phyloP scores from a whole-genome alignment of 2,888 invertebrate species.

The Pyrrhosoma nymphula region DNA sequence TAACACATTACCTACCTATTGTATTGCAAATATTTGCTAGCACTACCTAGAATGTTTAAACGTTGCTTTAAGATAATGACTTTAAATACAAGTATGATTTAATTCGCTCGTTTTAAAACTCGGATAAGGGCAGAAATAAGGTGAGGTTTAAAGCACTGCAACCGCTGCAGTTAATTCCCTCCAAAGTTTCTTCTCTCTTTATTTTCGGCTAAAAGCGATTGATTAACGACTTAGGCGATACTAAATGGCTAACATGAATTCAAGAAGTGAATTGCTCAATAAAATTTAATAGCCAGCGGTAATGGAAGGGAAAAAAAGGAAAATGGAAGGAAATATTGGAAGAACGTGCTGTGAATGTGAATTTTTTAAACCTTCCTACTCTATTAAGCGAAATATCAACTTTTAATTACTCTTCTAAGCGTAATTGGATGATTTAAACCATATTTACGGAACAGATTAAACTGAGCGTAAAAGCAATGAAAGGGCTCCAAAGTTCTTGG shows the following conservation, averaged over 20 bases:
- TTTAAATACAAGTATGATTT: too few relatives aligned
- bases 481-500: too few relatives aligned
- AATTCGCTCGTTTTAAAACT: too few relatives aligned
- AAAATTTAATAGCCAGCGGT: neutral
- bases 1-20: too few relatives aligned
- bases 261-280: neutral
- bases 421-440: neutral
- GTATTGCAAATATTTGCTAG: too few relatives aligned
- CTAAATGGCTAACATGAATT: neutral
- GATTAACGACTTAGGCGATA: neutral
- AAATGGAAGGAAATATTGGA: neutral
- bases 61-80: too few relatives aligned
- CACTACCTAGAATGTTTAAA: too few relatives aligned
- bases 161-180: neutral
- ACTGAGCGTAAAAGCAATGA: too few relatives aligned
- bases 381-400: neutral
- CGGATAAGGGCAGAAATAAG: neutral
- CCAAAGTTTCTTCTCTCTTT: neutral
- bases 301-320: neutral
- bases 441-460: neutral
- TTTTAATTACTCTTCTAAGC: neutral
- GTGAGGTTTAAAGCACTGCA: neutral
- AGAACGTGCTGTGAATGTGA: neutral
- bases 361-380: neutral
- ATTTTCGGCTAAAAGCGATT: neutral